A percentile compares a stretch with the other conserved stretches of the same genome.
phyloP scores from a whole-genome alignment of 2,888 invertebrate species.

The Drosophila austrosaltans region DNA sequence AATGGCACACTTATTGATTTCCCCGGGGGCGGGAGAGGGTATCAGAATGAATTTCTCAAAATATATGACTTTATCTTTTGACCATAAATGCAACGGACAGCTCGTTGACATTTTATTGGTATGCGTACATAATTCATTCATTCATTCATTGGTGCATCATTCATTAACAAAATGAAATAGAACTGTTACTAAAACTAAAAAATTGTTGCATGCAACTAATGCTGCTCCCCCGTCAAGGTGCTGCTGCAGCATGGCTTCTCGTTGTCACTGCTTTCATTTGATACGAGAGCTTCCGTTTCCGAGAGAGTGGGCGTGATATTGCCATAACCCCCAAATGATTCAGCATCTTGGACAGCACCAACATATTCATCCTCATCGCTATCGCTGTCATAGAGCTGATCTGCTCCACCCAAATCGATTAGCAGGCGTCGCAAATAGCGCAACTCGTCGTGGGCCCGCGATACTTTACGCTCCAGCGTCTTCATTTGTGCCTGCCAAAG shows the following conservation, averaged over 20 bases:
- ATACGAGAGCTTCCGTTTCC: background rate
- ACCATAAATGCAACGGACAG: constrained; percentile 17
- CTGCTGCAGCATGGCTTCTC: constrained; percentile 45
- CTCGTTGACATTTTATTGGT: constrained; percentile 10
- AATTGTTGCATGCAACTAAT: constrained; percentile 8
- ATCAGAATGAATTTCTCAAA: constrained; percentile 13
- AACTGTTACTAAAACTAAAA: background rate
- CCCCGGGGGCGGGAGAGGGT: constrained; percentile 18
- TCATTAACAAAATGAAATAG: constrained; percentile 29
- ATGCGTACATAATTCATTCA: background rate
- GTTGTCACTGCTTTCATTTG: constrained; percentile 1
- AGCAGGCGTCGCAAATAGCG: constrained; percentile 55
- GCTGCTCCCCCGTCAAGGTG: constrained; percentile 4
- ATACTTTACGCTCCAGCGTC: constrained; percentile 59
- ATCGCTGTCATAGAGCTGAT: constrained; percentile 56
- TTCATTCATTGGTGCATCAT: background rate
- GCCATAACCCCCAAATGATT: background rate
- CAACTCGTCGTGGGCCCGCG: constrained; percentile 57
- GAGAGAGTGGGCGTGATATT: background rate
- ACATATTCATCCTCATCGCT: constrained; percentile 56
- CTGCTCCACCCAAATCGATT: constrained; percentile 45
- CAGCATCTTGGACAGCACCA: constrained; percentile 40
- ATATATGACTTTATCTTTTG: background rate
- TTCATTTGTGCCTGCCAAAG: constrained; percentile 53
- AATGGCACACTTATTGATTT: constrained; percentile 50